These are phyloP conservation scores for Zeus faber DNA, from an alignment of 2,113 vertebrate genomes.

Conservation along the genomic window DNA sequence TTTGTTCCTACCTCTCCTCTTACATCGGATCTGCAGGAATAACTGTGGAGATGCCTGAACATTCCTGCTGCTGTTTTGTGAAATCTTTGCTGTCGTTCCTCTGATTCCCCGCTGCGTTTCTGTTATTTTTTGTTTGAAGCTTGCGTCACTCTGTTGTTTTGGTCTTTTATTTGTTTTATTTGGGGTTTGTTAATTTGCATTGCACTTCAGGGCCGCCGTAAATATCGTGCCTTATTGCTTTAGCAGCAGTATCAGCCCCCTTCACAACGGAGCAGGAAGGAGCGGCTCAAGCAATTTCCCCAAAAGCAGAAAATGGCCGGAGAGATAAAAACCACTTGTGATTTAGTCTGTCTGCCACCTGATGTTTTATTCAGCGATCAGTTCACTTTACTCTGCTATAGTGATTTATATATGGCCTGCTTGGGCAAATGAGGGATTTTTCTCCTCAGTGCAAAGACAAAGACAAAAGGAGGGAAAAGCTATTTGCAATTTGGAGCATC, in stretches of 20 bases:
- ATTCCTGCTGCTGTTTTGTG: no score
- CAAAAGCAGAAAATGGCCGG: not conserved
- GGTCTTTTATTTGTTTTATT: no score
- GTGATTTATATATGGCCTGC: constrained; percentile 53
- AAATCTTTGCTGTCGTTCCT: no score
- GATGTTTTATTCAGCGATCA: constrained; percentile 66
- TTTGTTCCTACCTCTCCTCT: no score
- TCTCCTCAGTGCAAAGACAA: constrained; percentile 53
- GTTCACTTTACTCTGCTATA: constrained; percentile 34
- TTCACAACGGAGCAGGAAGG: constrained; percentile 17
- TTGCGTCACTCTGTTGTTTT: no score
- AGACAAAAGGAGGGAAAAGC: constrained; percentile 53
- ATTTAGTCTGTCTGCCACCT: constrained; percentile 41
- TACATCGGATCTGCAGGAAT: no score
- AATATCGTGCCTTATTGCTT: not conserved
- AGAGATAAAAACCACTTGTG: constrained; percentile 34
- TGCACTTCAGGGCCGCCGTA: not conserved
- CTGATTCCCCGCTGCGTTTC: no score
- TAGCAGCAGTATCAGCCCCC: no score
- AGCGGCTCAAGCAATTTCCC: constrained; percentile 20
- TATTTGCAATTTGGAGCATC: constrained; percentile 65
- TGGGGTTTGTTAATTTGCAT: constrained; percentile 39
- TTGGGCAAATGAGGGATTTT: constrained; percentile 53
- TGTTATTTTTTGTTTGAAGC: no score
- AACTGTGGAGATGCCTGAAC: no score